Percentiles rank a stretch among this genome's conserved stretches.
Evolutionary conservation across 2,113 vertebrate species (phyloP).

Genomic region (Microtus oregoni): DNA sequence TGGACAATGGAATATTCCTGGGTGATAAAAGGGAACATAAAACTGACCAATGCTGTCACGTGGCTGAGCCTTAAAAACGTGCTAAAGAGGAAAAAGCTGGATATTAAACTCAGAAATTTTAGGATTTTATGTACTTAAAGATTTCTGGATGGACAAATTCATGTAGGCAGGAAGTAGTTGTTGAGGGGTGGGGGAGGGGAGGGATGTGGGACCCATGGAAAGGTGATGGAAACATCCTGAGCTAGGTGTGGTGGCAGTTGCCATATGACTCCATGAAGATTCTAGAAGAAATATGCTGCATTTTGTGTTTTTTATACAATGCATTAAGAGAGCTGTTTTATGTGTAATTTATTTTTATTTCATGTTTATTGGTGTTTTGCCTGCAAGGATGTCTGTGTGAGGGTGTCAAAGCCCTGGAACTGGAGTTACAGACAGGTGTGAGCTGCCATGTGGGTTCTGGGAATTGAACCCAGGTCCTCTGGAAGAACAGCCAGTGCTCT

Average conservation of each 20-base stretch:
- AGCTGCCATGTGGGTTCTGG: neutral
- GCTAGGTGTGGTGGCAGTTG: too few relatives aligned
- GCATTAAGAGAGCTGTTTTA: neutral
- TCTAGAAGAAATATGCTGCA: neutral
- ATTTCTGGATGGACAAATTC: neutral
- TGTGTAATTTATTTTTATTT: neutral
- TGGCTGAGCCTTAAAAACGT: neutral
- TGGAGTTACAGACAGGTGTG: neutral
- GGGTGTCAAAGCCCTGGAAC: neutral
- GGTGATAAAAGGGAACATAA: too few relatives aligned
- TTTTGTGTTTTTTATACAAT: neutral
- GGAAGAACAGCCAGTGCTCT: neutral
- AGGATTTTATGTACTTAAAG: neutral
- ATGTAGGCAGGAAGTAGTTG: neutral
- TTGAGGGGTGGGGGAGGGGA: neutral
- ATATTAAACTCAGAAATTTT: neutral
- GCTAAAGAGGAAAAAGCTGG: neutral
- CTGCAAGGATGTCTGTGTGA: neutral
- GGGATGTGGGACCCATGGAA: fast-evolving
- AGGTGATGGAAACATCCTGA: neutral
- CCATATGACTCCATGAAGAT: neutral
- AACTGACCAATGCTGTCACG: fast-evolving
- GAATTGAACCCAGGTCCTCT: neutral
- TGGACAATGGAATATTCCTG: fast-evolving
- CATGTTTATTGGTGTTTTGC: neutral